phyloP scores from a whole-genome alignment of 2,797 vertebrate species.

The Rallus crepitans region DNA sequence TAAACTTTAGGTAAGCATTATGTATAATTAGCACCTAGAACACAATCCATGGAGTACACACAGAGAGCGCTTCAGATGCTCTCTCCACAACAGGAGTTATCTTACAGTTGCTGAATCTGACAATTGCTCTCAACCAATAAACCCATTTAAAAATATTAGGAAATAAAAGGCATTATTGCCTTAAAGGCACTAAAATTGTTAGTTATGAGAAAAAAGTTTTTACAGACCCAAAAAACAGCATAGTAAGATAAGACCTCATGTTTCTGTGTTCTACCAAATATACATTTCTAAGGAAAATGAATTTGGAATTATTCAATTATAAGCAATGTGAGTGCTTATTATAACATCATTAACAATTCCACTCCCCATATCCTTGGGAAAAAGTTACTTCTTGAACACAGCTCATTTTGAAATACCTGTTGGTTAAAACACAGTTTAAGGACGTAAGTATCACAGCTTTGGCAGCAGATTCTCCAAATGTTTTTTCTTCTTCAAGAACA shows the following conservation, averaged over 20 bases:
- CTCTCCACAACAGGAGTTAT: neutral
- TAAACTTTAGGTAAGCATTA: neutral
- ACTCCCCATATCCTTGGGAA: rapidly evolving
- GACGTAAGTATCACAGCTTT: neutral
- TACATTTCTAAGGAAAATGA: neutral
- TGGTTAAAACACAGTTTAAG: neutral
- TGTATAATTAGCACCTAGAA: neutral
- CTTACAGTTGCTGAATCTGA: neutral
- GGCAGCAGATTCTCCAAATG: neutral
- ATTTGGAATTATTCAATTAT: neutral
- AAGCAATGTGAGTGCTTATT: neutral
- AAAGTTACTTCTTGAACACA: neutral
- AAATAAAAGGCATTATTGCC: neutral
- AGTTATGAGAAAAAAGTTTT: neutral
- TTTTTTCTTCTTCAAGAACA: neutral
- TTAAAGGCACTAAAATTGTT: too few species aligned
- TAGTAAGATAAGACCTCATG: neutral
- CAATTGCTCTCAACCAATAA: neutral
- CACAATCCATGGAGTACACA: neutral
- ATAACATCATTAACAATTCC: neutral
- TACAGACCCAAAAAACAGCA: neutral
- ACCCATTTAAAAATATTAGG: neutral
- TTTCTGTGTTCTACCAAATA: neutral
- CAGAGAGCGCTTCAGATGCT: neutral
- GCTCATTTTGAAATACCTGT: neutral